These are phyloP conservation scores for Empis stercorea DNA, from an alignment of 2,888 invertebrate genomes.

Conservation along the genomic window DNA sequence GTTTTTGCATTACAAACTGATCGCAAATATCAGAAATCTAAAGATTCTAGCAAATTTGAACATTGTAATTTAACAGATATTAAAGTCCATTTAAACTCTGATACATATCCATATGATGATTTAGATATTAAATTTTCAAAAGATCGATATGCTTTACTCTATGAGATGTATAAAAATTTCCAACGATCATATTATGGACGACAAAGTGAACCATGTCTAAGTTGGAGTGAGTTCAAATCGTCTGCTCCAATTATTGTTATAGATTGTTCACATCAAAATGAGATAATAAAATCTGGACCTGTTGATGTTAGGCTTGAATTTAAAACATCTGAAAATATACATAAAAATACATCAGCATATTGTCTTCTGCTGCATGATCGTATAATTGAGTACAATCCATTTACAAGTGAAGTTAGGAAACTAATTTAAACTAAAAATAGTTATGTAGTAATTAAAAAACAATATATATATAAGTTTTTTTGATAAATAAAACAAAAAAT, in stretches of 20 bases:
- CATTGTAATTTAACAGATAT: no score
- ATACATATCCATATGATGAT: constrained; percentile 25
- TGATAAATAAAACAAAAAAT: not conserved
- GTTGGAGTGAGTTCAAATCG: constrained; percentile 13
- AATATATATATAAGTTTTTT: not conserved
- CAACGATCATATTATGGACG: constrained; percentile 14
- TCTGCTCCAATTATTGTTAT: constrained; percentile 18
- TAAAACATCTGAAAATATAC: constrained; percentile 15
- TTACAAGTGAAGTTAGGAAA: constrained; percentile 2
- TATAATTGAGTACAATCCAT: constrained; percentile 3
- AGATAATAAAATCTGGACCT: constrained; percentile 16
- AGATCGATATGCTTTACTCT: constrained; percentile 16
- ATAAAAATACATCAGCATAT: constrained; percentile 17
- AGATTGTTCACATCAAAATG: constrained; percentile 20
- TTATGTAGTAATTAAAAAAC: not conserved
- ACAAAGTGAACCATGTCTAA: constrained; percentile 5
- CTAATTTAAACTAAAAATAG: not conserved
- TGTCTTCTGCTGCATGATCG: constrained; percentile 13
- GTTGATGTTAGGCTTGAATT: constrained; percentile 21
- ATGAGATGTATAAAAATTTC: constrained; percentile 19
- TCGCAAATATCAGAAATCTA: constrained; percentile 19
- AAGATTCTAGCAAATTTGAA: no score
- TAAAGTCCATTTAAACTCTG: constrained; percentile 24
- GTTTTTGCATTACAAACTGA: constrained; percentile 29
- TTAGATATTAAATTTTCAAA: constrained; percentile 20